These are phyloP conservation scores for Desoria tigrina DNA, from an alignment of 2,888 invertebrate genomes.

Conservation along the genomic window DNA sequence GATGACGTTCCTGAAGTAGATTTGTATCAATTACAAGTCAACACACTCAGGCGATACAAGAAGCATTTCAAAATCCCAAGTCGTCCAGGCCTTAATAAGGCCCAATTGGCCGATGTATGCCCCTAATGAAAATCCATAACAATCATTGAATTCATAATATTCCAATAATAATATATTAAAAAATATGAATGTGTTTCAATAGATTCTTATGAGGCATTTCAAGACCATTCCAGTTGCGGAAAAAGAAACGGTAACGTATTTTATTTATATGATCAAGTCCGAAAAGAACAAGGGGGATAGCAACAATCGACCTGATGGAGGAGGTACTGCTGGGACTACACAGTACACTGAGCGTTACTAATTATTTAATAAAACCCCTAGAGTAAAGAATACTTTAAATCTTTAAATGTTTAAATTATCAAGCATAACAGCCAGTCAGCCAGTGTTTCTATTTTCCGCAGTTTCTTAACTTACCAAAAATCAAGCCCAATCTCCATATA, in stretches of 20 bases:
- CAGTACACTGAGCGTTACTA: constrained; percentile 37
- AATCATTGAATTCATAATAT: constrained; percentile 13
- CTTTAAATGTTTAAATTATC: too few relatives aligned
- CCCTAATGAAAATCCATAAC: constrained; percentile 6
- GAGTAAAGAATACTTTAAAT: too few relatives aligned
- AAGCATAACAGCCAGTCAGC: too few relatives aligned
- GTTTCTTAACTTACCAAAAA: too few relatives aligned
- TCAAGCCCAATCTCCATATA: too few relatives aligned
- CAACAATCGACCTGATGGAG: constrained; percentile 62
- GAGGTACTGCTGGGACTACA: constrained; percentile 22
- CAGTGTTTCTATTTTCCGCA: too few relatives aligned
- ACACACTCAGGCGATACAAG: constrained; percentile 90
- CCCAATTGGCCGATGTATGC: constrained; percentile 91
- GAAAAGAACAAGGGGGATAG: constrained; percentile 85
- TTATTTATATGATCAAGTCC: constrained; percentile 94
- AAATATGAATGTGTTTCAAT: constrained; percentile 57
- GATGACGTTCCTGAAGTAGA: constrained; percentile 90
- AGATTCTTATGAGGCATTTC: constrained; percentile 94
- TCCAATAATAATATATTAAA: neutral
- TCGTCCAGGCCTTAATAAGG: constrained; percentile 88
- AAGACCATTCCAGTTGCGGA: constrained; percentile 91
- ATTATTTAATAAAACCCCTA: too few relatives aligned
- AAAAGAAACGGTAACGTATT: constrained; percentile 90
- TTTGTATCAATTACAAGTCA: constrained; percentile 87
- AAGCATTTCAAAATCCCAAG: constrained; percentile 89